Conservation (phyloP, 2,888 invertebrate genomes). For the Sturmia bella region DNA sequence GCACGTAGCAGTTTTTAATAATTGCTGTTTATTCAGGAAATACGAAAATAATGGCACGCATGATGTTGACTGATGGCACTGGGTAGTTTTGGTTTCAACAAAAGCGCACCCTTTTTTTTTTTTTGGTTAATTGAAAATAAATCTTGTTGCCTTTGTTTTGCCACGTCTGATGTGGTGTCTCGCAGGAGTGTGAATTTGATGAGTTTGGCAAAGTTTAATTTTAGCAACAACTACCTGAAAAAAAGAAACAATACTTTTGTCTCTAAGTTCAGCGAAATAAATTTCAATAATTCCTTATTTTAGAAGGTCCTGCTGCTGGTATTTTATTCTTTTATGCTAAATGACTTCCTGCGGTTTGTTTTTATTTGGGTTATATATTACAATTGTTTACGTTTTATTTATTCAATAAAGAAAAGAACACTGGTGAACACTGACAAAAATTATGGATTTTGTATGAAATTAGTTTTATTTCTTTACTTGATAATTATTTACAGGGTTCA, state of each 20-base stretch:
- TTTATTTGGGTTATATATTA: conserved; percentile 70
- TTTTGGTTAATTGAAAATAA: conserved; percentile 76
- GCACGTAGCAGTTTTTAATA: conserved; percentile 12
- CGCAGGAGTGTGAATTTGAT: conserved; percentile 36
- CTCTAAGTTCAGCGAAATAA: not conserved
- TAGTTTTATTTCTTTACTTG: not conserved
- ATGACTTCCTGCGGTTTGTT: conserved; percentile 78
- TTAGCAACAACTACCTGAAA: not conserved
- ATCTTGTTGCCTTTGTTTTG: conserved; percentile 72
- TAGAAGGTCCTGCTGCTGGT: conserved; percentile 65
- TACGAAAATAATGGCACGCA: conserved; percentile 5
- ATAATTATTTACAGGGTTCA: not conserved
- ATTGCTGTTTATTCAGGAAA: conserved; percentile 2
- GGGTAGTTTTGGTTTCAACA: conserved; percentile 1
- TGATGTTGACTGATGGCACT: not conserved
- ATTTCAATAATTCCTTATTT: conserved; percentile 46
- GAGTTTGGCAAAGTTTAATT: conserved; percentile 28
- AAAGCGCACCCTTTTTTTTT: not conserved
- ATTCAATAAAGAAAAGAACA: conserved; percentile 44
- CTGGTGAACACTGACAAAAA: conserved; percentile 48
- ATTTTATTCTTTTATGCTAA: conserved; percentile 73
- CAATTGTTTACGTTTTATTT: conserved; percentile 51
- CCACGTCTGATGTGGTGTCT: not conserved
- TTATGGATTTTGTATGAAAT: not conserved
- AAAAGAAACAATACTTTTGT: not conserved